Percentiles rank a stretch among this genome's conserved stretches.
These are phyloP conservation scores for Oligia latruncula DNA, from an alignment of 2,888 invertebrate species.

Conservation along the genomic window DNA sequence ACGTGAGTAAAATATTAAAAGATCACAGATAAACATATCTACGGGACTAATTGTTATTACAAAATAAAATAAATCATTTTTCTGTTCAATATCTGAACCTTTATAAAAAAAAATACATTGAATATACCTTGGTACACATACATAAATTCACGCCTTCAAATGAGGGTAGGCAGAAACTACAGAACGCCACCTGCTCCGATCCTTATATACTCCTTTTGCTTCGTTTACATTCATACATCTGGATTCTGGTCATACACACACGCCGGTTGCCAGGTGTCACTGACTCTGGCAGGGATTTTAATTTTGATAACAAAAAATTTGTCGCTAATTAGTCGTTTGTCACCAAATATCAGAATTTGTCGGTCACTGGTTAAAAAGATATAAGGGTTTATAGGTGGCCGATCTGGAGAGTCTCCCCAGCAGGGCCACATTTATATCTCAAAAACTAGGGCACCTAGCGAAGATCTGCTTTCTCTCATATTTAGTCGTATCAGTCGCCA, in stretches of 20 bases:
- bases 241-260: background rate
- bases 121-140: background rate
- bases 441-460: too few relatives aligned
- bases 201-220: background rate
- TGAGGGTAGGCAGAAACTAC: background rate
- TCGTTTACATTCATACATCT: background rate
- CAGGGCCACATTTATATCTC: too few relatives aligned
- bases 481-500: too few relatives aligned
- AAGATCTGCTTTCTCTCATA: too few relatives aligned
- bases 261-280: background rate
- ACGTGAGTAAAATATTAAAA: constrained; percentile 7
- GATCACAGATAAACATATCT: constrained; percentile 51
- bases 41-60: constrained; percentile 58
- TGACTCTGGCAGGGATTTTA: too few relatives aligned
- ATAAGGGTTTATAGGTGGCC: too few relatives aligned
- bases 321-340: too few relatives aligned
- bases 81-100: background rate
- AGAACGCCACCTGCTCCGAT: background rate
- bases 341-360: too few relatives aligned
- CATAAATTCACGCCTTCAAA: background rate
- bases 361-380: too few relatives aligned
- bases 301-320: too few relatives aligned
- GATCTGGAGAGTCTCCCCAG: too few relatives aligned
- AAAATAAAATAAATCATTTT: constrained; percentile 16
- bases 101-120: background rate